These are phyloP conservation scores for Dipodomys stephensi DNA, from an alignment of 2,113 vertebrate species.

Conservation along the genomic window DNA sequence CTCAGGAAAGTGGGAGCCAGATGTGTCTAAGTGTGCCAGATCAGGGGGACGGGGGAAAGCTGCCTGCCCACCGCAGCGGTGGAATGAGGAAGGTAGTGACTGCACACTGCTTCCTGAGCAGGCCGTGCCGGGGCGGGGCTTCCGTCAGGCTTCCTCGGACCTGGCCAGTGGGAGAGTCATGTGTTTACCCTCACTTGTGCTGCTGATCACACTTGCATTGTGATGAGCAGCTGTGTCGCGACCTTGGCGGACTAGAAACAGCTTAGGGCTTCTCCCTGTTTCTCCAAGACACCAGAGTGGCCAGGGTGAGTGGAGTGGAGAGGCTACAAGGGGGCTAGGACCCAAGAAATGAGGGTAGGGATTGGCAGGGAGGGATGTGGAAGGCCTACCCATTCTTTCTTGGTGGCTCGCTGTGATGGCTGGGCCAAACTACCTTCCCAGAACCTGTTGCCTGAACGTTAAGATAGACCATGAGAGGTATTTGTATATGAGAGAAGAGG, in stretches of 20 bases:
- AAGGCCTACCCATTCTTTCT: neutral
- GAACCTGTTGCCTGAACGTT: neutral
- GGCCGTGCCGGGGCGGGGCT: neutral
- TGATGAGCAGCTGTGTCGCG: neutral
- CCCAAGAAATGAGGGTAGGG: neutral
- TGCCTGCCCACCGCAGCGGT: neutral
- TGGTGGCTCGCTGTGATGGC: neutral
- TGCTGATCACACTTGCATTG: constrained; percentile 26
- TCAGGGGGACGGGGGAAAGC: neutral
- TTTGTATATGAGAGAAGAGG: neutral
- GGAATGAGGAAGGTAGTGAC: neutral
- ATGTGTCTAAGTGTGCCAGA: neutral
- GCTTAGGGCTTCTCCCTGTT: too few relatives aligned
- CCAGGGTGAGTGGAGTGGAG: neutral
- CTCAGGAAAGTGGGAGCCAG: constrained; percentile 1
- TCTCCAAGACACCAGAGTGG: too few relatives aligned
- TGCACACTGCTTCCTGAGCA: neutral
- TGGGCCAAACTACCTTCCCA: neutral
- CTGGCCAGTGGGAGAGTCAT: neutral
- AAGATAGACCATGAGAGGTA: neutral
- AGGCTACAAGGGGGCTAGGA: neutral
- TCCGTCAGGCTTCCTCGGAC: neutral
- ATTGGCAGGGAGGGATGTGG: neutral
- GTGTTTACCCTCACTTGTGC: neutral
- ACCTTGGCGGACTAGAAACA: neutral